A percentile compares a stretch with the other conserved stretches of the same genome.
phyloP scores from a whole-genome alignment of 2,888 invertebrate genomes.

The Marasmarcha lunaedactyla region DNA sequence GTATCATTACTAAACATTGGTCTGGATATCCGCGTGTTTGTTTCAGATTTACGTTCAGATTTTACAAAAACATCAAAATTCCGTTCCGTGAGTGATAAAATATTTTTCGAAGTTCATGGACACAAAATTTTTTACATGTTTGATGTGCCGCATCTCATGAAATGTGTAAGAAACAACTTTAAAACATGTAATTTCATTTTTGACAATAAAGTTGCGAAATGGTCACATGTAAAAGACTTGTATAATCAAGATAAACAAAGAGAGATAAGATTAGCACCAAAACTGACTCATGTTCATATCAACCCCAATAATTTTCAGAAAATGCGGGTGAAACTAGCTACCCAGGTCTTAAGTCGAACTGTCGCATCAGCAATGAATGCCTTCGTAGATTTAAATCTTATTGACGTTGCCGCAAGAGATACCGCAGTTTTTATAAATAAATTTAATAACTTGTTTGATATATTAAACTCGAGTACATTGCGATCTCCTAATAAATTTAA shows the following conservation, averaged over 20 bases:
- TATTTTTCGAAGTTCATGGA: constrained; percentile 12
- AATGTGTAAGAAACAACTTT: no score
- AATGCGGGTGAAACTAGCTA: constrained; percentile 14
- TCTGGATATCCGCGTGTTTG: constrained; percentile 12
- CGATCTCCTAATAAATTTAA: constrained; percentile 8
- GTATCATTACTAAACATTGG: constrained; percentile 12
- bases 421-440: constrained; percentile 13
- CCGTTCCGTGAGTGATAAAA: constrained; percentile 6
- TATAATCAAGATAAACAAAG: no score
- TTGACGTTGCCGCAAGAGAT: constrained; percentile 9
- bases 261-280: constrained; percentile 7
- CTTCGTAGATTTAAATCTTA: constrained; percentile 9
- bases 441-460: constrained; percentile 2
- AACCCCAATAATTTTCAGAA: no score
- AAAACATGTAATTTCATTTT: no score
- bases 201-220: no score
- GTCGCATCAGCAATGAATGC: constrained; percentile 10
- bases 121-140: constrained; percentile 16
- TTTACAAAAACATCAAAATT: constrained; percentile 8
- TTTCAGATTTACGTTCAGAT: constrained; percentile 9
- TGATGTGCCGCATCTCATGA: constrained; percentile 14
- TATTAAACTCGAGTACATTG: no score
- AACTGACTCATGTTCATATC: constrained; percentile 3
- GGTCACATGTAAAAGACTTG: constrained; percentile 5
- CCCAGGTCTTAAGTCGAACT: no score